phyloP scores from a whole-genome alignment of 2,797 vertebrate genomes.

The Scleropages formosus region DNA sequence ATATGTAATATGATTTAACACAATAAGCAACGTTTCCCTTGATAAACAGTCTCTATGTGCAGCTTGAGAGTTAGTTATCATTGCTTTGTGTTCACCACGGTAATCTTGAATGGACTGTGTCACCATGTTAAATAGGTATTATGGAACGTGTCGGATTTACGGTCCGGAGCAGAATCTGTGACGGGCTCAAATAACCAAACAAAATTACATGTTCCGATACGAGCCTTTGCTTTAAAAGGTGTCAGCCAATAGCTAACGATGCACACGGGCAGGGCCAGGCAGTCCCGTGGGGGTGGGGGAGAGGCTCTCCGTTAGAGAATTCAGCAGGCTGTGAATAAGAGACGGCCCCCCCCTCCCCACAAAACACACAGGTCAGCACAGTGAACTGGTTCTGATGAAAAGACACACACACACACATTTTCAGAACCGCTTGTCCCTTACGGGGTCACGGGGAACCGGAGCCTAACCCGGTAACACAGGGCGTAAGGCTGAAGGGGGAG shows the following conservation, averaged over 20 bases:
- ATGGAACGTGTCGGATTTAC: too few relatives aligned
- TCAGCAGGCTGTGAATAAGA: slow-evolving; percentile 54
- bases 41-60: neutral
- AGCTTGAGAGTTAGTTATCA: neutral
- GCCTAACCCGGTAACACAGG: too few relatives aligned
- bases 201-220: slow-evolving; percentile 10
- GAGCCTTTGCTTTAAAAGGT: slow-evolving; percentile 6
- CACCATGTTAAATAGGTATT: too few relatives aligned
- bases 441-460: too few relatives aligned
- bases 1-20: too few relatives aligned
- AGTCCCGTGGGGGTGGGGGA: slow-evolving; percentile 38
- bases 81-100: neutral
- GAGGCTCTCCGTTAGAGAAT: slow-evolving; percentile 58
- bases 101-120: neutral
- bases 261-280: slow-evolving; percentile 41
- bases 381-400: slow-evolving; percentile 57
- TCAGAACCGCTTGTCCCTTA: too few relatives aligned
- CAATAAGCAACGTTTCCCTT: too few relatives aligned
- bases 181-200: slow-evolving; percentile 18
- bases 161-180: neutral
- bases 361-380: slow-evolving; percentile 54
- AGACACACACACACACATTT: too few relatives aligned
- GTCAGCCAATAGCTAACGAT: slow-evolving; percentile 35
- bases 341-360: slow-evolving; percentile 54
- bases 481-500: too few relatives aligned